Base-by-base conservation (phyloP, 2,888 invertebrate species). In the Choreutis nemorana region DNA sequence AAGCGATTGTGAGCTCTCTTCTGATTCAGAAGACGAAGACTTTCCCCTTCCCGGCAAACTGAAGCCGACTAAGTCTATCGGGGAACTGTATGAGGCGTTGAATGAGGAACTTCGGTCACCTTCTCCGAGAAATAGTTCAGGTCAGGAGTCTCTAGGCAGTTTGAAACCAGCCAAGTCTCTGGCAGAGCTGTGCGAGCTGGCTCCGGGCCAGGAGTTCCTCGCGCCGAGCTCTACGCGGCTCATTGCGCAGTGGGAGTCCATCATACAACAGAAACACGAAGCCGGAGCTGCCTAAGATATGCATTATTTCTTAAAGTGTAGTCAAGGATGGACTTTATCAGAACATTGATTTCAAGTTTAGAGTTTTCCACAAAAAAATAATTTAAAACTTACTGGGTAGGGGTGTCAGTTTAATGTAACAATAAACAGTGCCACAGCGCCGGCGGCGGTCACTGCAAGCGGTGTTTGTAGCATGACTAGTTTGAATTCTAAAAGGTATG, bases 191-290 rank as follows among this genome's bases (percentile, higher is more conserved):
- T 87, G 87, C 55, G 85, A 86, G 51, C 70, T 86, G 28, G 73
- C 71, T 26, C 85, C 86, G 14, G 84, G 84, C 13, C 85, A 86
- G 50, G 81, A 81, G 49, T 75, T 75, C 44, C 77, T 83, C 11
- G 84, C 86, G 28, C 87, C 89, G 8, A 87, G 87, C 48, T 87
- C 89, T 23, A 83, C 83, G 36, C 72, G 84, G 24, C 78, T 91
- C 37, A 91, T 91, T 49, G 89, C 87, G 41, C 87, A 89, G 62
- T 91, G 91, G 87, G 91, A 91, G 65, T 89, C 84, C 36, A 78
- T 90, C 43, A 91, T 90, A 42, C 86, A 86, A 45, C 81, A 84
- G 57, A 82, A 82, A 50, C 81, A 79, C 39, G 82, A 83, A 44
- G 77, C 80, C 14, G 79, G 80, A 16, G 80, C 80, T 26, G 80